Evolutionary conservation across 2,797 vertebrate species (phyloP).

Genomic region (Eupleurogrammus muticus): DNA sequence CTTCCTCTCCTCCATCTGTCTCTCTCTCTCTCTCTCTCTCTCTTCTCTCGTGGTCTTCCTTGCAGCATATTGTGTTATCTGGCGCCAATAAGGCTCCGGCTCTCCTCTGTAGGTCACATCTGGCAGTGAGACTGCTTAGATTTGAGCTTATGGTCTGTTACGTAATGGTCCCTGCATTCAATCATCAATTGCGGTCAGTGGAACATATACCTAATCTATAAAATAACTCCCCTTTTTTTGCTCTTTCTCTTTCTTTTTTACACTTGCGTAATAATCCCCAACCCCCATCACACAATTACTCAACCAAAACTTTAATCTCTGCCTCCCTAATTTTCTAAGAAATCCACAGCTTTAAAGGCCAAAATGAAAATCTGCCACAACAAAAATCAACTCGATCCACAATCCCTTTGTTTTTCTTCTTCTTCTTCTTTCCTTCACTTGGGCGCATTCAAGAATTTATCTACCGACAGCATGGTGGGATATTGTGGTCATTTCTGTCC

Average conservation of each 20-base stretch:
- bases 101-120: slow-evolving; percentile 60
- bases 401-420: neutral
- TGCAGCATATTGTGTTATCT: slow-evolving; percentile 14
- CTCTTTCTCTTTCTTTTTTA: slow-evolving; percentile 9
- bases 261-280: slow-evolving; percentile 3
- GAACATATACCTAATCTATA: neutral
- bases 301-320: neutral
- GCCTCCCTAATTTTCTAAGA: neutral
- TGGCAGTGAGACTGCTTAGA: slow-evolving; percentile 57
- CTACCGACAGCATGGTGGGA: slow-evolving; percentile 2
- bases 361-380: slow-evolving; percentile 16
- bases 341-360: neutral
- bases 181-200: slow-evolving; percentile 19
- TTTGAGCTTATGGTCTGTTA: slow-evolving; percentile 45
- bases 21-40: neutral
- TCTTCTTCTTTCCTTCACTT: slow-evolving; percentile 5
- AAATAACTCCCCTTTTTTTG: slow-evolving; percentile 9
- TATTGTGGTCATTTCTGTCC: slow-evolving; percentile 34
- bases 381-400: neutral
- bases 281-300: slow-evolving; percentile 2
- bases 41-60: neutral
- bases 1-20: slow-evolving; percentile 49
- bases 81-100: slow-evolving; percentile 14
- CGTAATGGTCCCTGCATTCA: slow-evolving; percentile 18
- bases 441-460: slow-evolving; percentile 18